A percentile compares a stretch with the other conserved stretches of the same genome.
Evolutionary conservation across 2,797 vertebrate species (phyloP).

Genomic region (Cirrhinus molitorella): DNA sequence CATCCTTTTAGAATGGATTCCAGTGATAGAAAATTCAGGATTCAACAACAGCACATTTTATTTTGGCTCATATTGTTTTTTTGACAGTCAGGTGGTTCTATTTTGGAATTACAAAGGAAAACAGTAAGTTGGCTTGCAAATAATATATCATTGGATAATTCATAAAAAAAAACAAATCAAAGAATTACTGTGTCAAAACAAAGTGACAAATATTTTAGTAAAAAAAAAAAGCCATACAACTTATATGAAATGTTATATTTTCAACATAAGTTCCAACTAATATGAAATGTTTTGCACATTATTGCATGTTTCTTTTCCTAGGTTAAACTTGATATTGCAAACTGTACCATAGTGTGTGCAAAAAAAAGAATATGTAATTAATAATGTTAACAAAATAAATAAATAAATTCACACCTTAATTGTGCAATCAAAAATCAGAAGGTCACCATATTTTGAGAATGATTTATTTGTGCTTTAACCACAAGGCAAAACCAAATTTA

Average conservation of each 20-base stretch:
- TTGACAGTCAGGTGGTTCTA: not conserved
- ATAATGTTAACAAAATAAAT: not conserved
- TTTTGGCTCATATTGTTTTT: conserved; percentile 55
- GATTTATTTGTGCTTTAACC: not conserved
- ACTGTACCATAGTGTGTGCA: no score
- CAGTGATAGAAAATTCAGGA: conserved; percentile 39
- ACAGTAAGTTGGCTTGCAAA: not conserved
- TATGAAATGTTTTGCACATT: not conserved
- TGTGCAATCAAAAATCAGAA: not conserved
- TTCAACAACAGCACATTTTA: conserved; percentile 30
- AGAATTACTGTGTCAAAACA: not conserved
- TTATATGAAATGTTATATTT: no score
- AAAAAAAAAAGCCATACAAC: no score
- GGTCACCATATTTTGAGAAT: not conserved
- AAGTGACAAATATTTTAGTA: not conserved
- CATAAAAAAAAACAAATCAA: conserved; percentile 8
- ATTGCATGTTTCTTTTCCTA: no score
- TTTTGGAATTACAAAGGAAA: not conserved
- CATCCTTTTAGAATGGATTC: conserved; percentile 47
- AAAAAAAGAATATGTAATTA: not conserved
- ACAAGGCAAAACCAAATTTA: not conserved
- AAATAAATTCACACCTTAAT: not conserved
- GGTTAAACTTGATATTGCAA: not conserved
- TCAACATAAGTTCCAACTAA: no score
- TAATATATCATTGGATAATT: not conserved